Evolutionary conservation across 2,888 invertebrate species (phyloP).

Genomic region (Dasypolia templi): DNA sequence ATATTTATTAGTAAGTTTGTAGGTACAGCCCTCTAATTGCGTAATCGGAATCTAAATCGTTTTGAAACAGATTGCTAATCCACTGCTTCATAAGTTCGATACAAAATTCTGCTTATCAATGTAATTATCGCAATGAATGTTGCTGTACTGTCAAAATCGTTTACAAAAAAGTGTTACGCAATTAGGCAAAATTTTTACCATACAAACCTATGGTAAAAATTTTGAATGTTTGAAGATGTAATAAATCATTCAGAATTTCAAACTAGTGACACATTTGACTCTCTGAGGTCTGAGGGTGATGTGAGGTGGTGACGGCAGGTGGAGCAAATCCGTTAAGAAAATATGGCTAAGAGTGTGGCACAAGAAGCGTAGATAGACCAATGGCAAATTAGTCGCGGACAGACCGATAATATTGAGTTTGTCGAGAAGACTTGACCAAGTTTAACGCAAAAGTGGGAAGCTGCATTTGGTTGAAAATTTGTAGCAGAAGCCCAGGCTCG

Average conservation of each 20-base stretch:
- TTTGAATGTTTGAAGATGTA: not conserved
- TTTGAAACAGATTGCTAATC: too few species aligned
- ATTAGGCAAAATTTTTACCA: too few species aligned
- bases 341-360: not conserved
- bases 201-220: too few species aligned
- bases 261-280: not conserved
- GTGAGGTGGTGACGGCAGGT: not conserved
- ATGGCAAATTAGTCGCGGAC: not conserved
- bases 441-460: not conserved
- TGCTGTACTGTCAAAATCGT: too few species aligned
- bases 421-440: not conserved
- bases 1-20: too few species aligned
- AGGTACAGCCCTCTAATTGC: too few species aligned
- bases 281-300: not conserved
- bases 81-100: too few species aligned
- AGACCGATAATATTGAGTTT: not conserved
- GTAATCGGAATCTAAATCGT: too few species aligned
- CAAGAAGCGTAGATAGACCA: conserved; percentile 1
- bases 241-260: not conserved
- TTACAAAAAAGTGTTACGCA: too few species aligned
- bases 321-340: not conserved
- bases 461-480: not conserved
- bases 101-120: too few species aligned
- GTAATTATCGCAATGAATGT: too few species aligned
- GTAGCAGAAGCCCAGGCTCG: too few species aligned